Percentiles rank a stretch among this genome's conserved stretches.
Evolutionary conservation across 2,888 invertebrate genomes (phyloP).

Genomic region (Netelia melanura): DNA sequence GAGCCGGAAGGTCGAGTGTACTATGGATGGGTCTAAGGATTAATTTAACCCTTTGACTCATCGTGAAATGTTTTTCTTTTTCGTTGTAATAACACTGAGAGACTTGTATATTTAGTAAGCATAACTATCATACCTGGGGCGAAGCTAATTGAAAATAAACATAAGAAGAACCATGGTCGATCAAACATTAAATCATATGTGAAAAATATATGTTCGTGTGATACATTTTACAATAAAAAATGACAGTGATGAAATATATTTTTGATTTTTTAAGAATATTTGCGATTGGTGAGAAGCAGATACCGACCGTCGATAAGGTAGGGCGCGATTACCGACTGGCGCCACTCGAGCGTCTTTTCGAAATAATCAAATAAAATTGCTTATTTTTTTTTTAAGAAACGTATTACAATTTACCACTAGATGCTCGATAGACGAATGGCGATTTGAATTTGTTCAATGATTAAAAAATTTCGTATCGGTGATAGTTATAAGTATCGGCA

Average conservation of each 20-base stretch:
- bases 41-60: constrained; percentile 29
- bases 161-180: neutral
- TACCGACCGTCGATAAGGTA: too few species aligned
- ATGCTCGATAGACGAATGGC: neutral
- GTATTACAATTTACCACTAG: neutral
- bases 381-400: neutral
- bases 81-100: neutral
- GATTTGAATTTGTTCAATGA: neutral
- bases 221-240: neutral
- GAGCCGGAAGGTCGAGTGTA: constrained; percentile 37
- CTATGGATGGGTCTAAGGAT: constrained; percentile 11
- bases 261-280: neutral
- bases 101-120: neutral
- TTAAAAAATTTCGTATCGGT: neutral
- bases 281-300: too few species aligned
- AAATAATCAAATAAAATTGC: too few species aligned
- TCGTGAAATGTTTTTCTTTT: neutral
- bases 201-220: neutral
- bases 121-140: neutral
- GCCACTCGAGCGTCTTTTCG: too few species aligned
- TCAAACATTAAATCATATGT: neutral
- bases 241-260: neutral
- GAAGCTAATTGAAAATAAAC: neutral
- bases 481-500: too few species aligned
- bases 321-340: too few species aligned